Conservation (phyloP, 2,797 vertebrate species). For the Oryzias dopingdopingensis region DNA sequence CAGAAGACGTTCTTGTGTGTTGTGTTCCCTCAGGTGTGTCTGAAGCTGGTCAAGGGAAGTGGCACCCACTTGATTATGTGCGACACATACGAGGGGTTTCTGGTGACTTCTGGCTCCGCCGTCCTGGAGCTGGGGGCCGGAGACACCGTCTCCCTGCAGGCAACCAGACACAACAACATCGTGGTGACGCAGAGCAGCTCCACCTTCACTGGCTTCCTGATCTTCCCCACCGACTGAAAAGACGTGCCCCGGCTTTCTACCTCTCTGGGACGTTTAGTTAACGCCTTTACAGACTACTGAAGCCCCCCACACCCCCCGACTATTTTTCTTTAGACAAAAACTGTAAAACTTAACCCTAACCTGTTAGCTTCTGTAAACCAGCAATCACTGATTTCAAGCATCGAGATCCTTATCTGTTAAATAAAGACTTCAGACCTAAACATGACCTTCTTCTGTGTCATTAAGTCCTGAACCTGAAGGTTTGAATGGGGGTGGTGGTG, state of each 20-base stretch:
- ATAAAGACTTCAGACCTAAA: too few relatives aligned
- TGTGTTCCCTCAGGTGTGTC: constrained; percentile 42
- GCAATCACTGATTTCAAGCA: too few relatives aligned
- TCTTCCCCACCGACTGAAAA: constrained; percentile 36
- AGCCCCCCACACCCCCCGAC: too few relatives aligned
- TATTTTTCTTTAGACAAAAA: too few relatives aligned
- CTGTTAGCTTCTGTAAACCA: too few relatives aligned
- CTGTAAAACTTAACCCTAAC: too few relatives aligned
- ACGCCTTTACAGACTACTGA: too few relatives aligned
- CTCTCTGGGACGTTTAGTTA: not conserved
- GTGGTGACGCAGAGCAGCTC: constrained; percentile 6
- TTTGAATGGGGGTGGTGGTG: too few relatives aligned
- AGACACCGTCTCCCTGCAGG: constrained; percentile 44
- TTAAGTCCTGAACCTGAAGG: too few relatives aligned
- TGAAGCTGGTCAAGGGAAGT: constrained; percentile 48
- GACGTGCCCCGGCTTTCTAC: not conserved
- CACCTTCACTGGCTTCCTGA: constrained; percentile 59
- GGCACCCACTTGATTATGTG: constrained; percentile 10
- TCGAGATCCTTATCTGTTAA: too few relatives aligned
- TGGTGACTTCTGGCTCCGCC: constrained; percentile 52
- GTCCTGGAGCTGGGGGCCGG: constrained; percentile 42
- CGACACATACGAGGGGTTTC: constrained; percentile 27
- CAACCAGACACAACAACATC: not conserved
- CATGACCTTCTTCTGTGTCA: too few relatives aligned
- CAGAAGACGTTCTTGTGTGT: not conserved